Base-by-base conservation (phyloP, 2,113 vertebrate species). In the Dendropsophus ebraccatus region DNA sequence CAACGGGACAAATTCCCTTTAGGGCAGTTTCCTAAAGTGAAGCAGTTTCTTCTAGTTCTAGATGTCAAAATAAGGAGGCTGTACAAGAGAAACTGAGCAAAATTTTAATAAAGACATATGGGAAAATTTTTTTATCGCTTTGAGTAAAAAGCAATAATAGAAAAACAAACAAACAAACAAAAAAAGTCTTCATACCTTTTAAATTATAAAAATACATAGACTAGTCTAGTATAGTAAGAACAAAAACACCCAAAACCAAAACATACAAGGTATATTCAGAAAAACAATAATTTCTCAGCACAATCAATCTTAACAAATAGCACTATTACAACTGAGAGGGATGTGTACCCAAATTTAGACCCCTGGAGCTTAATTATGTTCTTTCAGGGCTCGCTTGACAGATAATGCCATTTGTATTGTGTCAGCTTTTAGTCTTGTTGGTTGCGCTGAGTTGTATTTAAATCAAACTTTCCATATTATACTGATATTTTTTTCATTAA, bases 381-480 rank as follows among this genome's bases (percentile, higher is more conserved):
- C 80, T 82, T 69, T 49, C 19, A 49, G 62, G 80, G 41, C 28
- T 69, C 41, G 19, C 28, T 32, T 83, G 67, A 56, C 49, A 73
- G 19, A 70, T 56, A 70, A 56, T 30, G 49, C 60, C 65, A 72
- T 83, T 83, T 73, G 62, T 35, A 37, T 78, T 78, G 52, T 78
- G 52, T 78, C 65, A 73, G 81, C 17, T 70, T 82, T 82, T 73
- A 73, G 47, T 19, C 21, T 28, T 32, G 17, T 67, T 50, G 41
- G 41, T 67, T 50, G 32, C 28, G 28, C 65, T 49, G 25, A 50
- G 60, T 32, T 69, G 19, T 50, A 67, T 67, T 67, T 67, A 32
- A n/a, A 81, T 81, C 80, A 28, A 41, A 30, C 25, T 82, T 82
- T 82, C 23, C 60, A 50, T 49, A 67, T 69, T 82, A 52, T 21